phyloP scores from a whole-genome alignment of 1,140 invertebrate genomes.

The Callitettix versicolor region DNA sequence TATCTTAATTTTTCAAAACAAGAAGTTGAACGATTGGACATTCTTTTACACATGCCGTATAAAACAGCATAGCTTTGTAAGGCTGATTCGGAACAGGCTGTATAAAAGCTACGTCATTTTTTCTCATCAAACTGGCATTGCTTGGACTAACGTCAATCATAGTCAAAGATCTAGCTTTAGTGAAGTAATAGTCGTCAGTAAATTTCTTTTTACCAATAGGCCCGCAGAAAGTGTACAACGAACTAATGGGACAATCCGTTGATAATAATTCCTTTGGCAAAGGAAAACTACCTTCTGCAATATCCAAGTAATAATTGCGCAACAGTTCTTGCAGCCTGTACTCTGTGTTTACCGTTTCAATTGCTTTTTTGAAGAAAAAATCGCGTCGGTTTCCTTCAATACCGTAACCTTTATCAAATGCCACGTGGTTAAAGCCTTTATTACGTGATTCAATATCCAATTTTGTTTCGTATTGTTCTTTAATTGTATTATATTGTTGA shows the following conservation, averaged over 20 bases:
- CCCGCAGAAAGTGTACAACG: constrained; percentile 5
- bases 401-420: constrained; percentile 9
- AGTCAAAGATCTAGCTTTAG: neutral
- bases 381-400: neutral
- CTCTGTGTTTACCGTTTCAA: neutral
- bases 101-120: too few species aligned
- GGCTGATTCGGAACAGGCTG: too few species aligned
- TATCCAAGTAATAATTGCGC: neutral
- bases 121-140: too few species aligned
- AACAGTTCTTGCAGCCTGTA: constrained; percentile 1
- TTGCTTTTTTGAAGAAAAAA: constrained; percentile 7
- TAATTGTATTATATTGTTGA: constrained; percentile 6
- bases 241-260: constrained; percentile 6
- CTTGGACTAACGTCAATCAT: neutral
- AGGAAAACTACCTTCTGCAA: neutral
- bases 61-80: too few species aligned
- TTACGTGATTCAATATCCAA: neutral
- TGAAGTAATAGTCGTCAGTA: constrained; percentile 1
- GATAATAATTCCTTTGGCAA: neutral
- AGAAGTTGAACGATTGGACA: too few species aligned
- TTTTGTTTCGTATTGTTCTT: constrained; percentile 5
- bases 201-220: constrained; percentile 5
- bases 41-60: too few species aligned
- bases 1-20: too few species aligned
- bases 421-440: neutral